A percentile compares a stretch with the other conserved stretches of the same genome.
Conservation (phyloP, 1,140 invertebrate genomes). For the Cylas formicarius region DNA sequence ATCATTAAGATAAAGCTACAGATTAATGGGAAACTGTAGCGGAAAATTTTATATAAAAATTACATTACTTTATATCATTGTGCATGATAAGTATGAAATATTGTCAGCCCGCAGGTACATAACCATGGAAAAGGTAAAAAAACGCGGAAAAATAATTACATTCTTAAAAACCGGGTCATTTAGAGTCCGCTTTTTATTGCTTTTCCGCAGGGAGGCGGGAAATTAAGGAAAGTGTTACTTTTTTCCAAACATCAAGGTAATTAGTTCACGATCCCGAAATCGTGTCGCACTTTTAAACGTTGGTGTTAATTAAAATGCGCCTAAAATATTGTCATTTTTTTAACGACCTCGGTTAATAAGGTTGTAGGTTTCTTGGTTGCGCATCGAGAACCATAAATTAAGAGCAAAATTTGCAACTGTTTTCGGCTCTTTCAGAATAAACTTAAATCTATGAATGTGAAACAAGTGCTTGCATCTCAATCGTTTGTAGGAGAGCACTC, state of each 20-base stretch:
- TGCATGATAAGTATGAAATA: slow-evolving; percentile 40
- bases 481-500: too few relatives aligned
- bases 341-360: too few relatives aligned
- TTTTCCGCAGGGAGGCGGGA: slow-evolving; percentile 11
- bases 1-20: slow-evolving; percentile 42
- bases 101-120: slow-evolving; percentile 35
- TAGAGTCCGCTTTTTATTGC: slow-evolving; percentile 28
- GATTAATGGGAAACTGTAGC: slow-evolving; percentile 43
- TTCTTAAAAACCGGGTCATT: slow-evolving; percentile 29
- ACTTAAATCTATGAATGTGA: too few relatives aligned
- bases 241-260: slow-evolving; percentile 11
- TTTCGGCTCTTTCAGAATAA: too few relatives aligned
- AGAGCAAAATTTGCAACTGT: too few relatives aligned
- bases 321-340: too few relatives aligned
- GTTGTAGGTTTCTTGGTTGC: too few relatives aligned
- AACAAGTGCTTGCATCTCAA: too few relatives aligned
- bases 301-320: too few relatives aligned
- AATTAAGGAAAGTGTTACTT: slow-evolving; percentile 20
- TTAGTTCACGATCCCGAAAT: too few relatives aligned
- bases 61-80: slow-evolving; percentile 41
- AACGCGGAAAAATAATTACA: slow-evolving; percentile 31
- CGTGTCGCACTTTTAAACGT: too few relatives aligned
- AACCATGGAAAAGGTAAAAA: slow-evolving; percentile 16
- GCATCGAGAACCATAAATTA: too few relatives aligned
- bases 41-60: slow-evolving; percentile 44